Base-by-base conservation (phyloP, 2,888 invertebrate genomes). In the Gastrophysa polygoni region DNA sequence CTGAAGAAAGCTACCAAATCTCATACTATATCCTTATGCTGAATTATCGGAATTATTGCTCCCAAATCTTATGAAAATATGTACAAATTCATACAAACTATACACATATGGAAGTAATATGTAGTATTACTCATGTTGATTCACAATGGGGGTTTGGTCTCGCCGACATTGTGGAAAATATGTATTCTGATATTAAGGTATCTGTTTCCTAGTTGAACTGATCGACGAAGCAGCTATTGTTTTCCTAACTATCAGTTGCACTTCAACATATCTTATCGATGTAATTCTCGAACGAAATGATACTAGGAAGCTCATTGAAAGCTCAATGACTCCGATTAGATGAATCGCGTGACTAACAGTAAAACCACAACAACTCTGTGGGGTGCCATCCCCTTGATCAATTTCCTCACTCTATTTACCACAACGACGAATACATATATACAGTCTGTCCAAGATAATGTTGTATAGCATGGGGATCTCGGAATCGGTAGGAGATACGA, bases 101-200 rank as follows among this genome's bases (percentile, higher is more conserved):
- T n/a, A n/a, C n/a, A n/a, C n/a, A n/a, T n/a, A n/a, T n/a, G n/a
- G n/a, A n/a, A n/a, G n/a, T 44, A 11, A 1, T 20, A 43, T 0
- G n/a, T 54, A 8, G 14, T 43, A 54, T n/a, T 54, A 2, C 20
- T 38, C 16, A 14, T 54, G 28, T 14, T 54, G 24, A 29, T 51
- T 18, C 54, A 54, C 24, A 43, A 17, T 7, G 10, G 5, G 8
- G 54, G n/a, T n/a, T n/a, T 20, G 21, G 43, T 54, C 10, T 10
- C 24, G 3, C 14, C 11, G 14, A 14, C 24, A 1, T 43, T 43
- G 2, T 43, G 43, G 21, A 54, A 54, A 21, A 43, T 43, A 14
- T n/a, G n/a, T 1, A 34, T 21, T 1, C 43, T 24, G 6, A 17
- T 28, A 14, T 54, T 8, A 28, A 28, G 7, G 24, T 54, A 14